A percentile compares a stretch with the other conserved stretches of the same genome.
Evolutionary conservation across 2,888 invertebrate genomes (phyloP).

Genomic region (Camponotus fellah): DNA sequence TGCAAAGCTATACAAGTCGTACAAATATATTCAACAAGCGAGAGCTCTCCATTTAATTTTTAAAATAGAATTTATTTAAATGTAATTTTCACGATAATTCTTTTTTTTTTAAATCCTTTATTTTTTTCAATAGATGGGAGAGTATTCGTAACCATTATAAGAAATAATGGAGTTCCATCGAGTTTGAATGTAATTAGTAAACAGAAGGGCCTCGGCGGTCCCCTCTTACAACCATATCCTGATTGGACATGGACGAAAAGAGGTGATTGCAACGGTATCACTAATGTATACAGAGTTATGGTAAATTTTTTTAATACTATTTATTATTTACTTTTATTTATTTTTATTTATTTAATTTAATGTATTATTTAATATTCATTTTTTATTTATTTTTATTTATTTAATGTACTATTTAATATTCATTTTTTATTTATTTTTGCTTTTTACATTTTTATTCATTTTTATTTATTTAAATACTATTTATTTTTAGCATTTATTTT

Average conservation of each 20-base stretch:
- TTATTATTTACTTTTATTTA: too few relatives aligned
- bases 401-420: too few relatives aligned
- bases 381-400: too few relatives aligned
- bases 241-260: slow-evolving; percentile 88
- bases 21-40: too few relatives aligned
- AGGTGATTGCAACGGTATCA: slow-evolving; percentile 89
- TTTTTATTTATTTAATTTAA: too few relatives aligned
- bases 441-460: too few relatives aligned
- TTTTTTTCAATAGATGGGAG: slow-evolving; percentile 9
- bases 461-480: too few relatives aligned
- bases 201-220: slow-evolving; percentile 85
- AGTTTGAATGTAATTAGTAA: slow-evolving; percentile 89
- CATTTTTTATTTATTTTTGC: too few relatives aligned
- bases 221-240: slow-evolving; percentile 88
- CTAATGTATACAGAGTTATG: slow-evolving; percentile 90
- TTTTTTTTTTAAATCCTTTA: slow-evolving; percentile 6
- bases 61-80: too few relatives aligned
- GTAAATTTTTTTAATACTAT: slow-evolving; percentile 86
- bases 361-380: too few relatives aligned
- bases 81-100: neutral
- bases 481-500: too few relatives aligned
- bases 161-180: slow-evolving; percentile 89
- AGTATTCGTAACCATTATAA: slow-evolving; percentile 90
- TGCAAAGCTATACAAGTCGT: neutral
- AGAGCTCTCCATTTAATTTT: too few relatives aligned